phyloP scores from a whole-genome alignment of 2,113 vertebrate species.

The Coptodon bakossiorum region DNA sequence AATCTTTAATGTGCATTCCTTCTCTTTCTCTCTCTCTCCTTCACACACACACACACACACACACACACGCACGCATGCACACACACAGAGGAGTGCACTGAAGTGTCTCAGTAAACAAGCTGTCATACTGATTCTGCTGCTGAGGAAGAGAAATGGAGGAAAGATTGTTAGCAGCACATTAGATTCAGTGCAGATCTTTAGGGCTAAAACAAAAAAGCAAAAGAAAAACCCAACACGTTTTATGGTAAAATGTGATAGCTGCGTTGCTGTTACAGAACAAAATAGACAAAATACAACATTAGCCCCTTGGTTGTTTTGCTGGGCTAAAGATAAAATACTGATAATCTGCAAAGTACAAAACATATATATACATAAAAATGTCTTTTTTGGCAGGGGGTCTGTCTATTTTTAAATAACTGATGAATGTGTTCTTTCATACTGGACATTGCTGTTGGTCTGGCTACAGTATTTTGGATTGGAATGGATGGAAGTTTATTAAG shows the following conservation, averaged over 20 bases:
- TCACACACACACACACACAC: background rate
- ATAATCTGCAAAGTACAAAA: background rate
- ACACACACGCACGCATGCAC: background rate
- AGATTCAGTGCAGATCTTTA: background rate
- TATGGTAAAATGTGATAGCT: background rate
- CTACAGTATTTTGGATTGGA: background rate
- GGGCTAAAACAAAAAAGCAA: background rate
- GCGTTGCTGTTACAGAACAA: background rate
- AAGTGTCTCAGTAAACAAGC: background rate
- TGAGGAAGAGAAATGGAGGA: background rate
- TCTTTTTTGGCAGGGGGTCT: background rate
- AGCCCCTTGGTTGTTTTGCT: background rate
- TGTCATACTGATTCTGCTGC: background rate
- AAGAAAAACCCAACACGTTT: fast-evolving
- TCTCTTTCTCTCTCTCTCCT: background rate
- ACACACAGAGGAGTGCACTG: background rate
- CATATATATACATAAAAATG: too few relatives aligned
- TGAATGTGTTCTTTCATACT: background rate
- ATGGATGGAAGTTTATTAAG: background rate
- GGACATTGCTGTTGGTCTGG: background rate
- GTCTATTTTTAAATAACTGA: background rate
- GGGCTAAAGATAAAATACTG: background rate
- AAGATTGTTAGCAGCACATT: background rate
- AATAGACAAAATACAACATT: background rate
- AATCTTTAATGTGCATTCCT: background rate